Percentiles rank a stretch among this genome's conserved stretches.
phyloP scores from a whole-genome alignment of 2,888 invertebrate genomes.

The Sericinus montela region DNA sequence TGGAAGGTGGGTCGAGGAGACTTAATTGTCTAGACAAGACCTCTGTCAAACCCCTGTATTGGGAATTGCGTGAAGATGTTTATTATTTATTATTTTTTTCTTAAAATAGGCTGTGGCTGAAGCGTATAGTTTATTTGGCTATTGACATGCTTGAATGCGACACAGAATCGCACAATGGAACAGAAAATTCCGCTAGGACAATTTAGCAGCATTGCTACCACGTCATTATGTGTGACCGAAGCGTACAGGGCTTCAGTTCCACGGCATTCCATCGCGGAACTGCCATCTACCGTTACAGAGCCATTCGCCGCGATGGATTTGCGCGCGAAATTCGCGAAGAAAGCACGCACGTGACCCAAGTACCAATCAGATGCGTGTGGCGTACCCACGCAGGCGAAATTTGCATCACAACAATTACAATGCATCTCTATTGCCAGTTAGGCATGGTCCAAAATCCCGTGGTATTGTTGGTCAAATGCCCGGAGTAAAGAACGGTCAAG shows the following conservation, averaged over 20 bases:
- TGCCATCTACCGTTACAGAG: constrained; percentile 65
- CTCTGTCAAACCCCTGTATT: too few relatives aligned
- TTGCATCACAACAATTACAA: constrained; percentile 24
- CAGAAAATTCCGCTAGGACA: background rate
- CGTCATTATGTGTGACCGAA: constrained; percentile 22
- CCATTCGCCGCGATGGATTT: constrained; percentile 56
- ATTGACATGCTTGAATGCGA: background rate
- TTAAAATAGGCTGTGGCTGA: too few relatives aligned
- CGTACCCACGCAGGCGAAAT: constrained; percentile 28
- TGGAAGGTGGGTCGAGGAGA: too few relatives aligned
- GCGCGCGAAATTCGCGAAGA: constrained; percentile 74
- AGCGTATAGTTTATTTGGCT: too few relatives aligned
- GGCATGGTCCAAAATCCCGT: constrained; percentile 45
- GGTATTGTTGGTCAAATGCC: constrained; percentile 35
- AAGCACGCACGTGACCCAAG: constrained; percentile 70
- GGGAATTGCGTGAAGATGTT: too few relatives aligned
- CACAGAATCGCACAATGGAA: background rate
- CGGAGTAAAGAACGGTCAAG: constrained; percentile 59
- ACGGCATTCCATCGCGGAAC: constrained; percentile 61
- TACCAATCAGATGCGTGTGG: constrained; percentile 52
- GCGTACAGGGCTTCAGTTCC: constrained; percentile 27
- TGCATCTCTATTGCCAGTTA: constrained; percentile 32
- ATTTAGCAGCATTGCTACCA: constrained; percentile 4
- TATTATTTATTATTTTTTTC: too few relatives aligned
- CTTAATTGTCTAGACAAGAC: too few relatives aligned